These are phyloP conservation scores for Cyanistes caeruleus DNA, from an alignment of 2,113 vertebrate genomes.

Conservation along the genomic window DNA sequence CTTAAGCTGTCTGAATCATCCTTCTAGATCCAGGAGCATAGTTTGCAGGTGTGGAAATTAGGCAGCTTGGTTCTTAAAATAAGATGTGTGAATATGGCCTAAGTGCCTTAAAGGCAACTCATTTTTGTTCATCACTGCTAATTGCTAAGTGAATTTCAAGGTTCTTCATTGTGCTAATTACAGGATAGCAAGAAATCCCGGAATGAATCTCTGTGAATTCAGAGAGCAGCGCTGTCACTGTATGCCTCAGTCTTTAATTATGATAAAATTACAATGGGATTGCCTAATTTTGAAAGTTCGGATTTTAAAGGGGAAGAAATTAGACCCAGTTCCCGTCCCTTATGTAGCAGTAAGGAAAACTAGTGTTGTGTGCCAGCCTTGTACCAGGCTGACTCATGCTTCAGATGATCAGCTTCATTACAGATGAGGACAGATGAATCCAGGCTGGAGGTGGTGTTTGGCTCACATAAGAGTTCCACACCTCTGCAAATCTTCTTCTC, in stretches of 20 bases:
- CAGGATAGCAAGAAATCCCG: slow-evolving; percentile 64
- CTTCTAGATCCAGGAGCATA: slow-evolving; percentile 21
- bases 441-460: slow-evolving; percentile 6
- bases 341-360: not conserved
- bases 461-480: not conserved
- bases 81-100: slow-evolving; percentile 57
- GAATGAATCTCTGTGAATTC: slow-evolving; percentile 51
- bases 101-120: slow-evolving; percentile 62
- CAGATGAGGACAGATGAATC: slow-evolving; percentile 33
- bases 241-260: slow-evolving; percentile 57
- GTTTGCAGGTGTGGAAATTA: slow-evolving; percentile 64
- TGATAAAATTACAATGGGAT: slow-evolving; percentile 51
- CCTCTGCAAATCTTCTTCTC: not conserved
- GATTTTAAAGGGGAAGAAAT: slow-evolving; percentile 26
- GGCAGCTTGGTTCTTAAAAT: slow-evolving; percentile 53
- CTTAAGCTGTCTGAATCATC: slow-evolving; percentile 58
- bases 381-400: slow-evolving; percentile 31
- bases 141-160: slow-evolving; percentile 70
- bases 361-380: not conserved
- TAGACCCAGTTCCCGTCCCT: not conserved
- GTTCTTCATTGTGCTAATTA: slow-evolving; percentile 67
- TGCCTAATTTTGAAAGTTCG: slow-evolving; percentile 43
- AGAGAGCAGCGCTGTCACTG: slow-evolving; percentile 18
- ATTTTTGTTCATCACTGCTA: slow-evolving; percentile 69
- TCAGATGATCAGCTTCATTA: slow-evolving; percentile 34